phyloP scores from a whole-genome alignment of 2,888 invertebrate species.

The Scaptomyza tumidula region DNA sequence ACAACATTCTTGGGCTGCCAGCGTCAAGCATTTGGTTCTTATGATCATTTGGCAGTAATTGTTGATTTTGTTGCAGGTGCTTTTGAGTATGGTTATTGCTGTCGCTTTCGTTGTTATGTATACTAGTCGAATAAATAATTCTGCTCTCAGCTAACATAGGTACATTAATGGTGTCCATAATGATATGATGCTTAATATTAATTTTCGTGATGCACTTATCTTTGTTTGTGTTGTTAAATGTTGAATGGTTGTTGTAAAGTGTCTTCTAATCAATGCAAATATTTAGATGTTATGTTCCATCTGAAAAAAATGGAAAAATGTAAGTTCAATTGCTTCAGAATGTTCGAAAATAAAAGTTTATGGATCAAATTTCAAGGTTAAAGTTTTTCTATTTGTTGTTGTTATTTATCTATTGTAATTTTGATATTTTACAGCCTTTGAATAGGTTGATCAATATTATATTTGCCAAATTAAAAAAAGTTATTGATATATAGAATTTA shows the following conservation, averaged over 20 bases:
- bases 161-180: slow-evolving; percentile 77
- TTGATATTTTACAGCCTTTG: too few relatives aligned
- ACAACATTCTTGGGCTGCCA: slow-evolving; percentile 69
- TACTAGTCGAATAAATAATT: slow-evolving; percentile 42
- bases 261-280: slow-evolving; percentile 26
- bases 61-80: slow-evolving; percentile 43
- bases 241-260: slow-evolving; percentile 5
- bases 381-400: too few relatives aligned
- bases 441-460: too few relatives aligned
- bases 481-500: too few relatives aligned
- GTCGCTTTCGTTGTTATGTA: slow-evolving; percentile 31
- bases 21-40: slow-evolving; percentile 82
- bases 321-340: background rate
- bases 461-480: too few relatives aligned
- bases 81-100: slow-evolving; percentile 38
- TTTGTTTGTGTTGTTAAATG: slow-evolving; percentile 27
- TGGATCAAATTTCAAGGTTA: too few relatives aligned
- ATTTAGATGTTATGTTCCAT: slow-evolving; percentile 16
- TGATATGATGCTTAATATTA: slow-evolving; percentile 40
- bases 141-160: slow-evolving; percentile 68
- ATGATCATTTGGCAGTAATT: slow-evolving; percentile 65
- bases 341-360: too few relatives aligned
- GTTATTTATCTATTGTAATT: too few relatives aligned
- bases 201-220: slow-evolving; percentile 54
- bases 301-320: slow-evolving; percentile 1